phyloP scores from a whole-genome alignment of 2,797 vertebrate genomes.

The Malurus leucopterus region DNA sequence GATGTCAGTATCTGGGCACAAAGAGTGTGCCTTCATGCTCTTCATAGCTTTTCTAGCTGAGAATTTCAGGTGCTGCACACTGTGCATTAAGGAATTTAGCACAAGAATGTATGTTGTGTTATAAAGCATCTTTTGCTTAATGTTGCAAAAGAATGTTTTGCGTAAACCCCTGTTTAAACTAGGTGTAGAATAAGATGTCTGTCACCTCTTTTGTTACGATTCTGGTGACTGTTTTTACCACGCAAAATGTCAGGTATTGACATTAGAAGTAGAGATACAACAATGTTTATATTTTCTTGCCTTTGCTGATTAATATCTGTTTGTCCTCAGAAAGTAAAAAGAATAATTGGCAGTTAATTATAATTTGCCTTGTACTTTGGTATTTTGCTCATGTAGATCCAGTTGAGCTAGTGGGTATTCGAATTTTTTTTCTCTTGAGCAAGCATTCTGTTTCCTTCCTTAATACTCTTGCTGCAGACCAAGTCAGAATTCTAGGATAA shows the following conservation, averaged over 20 bases:
- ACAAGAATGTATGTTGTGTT: neutral
- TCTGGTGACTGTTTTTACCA: neutral
- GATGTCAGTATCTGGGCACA: neutral
- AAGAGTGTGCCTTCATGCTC: neutral
- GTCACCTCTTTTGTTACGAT: neutral
- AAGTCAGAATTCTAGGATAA: conserved; percentile 40
- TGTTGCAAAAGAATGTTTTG: neutral
- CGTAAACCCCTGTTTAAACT: neutral
- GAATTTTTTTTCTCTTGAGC: neutral
- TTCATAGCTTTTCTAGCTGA: neutral
- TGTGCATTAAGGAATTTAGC: neutral
- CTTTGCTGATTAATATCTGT: neutral
- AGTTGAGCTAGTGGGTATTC: neutral
- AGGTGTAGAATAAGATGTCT: neutral
- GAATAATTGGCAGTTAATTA: neutral
- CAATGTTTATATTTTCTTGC: neutral
- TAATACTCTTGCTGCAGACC: neutral
- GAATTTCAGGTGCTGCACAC: neutral
- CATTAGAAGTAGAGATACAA: neutral
- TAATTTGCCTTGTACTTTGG: neutral
- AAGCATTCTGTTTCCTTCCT: neutral
- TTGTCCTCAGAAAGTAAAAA: neutral
- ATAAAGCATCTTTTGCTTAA: neutral
- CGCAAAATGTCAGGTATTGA: neutral
- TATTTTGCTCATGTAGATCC: neutral